A percentile compares a stretch with the other conserved stretches of the same genome.
Evolutionary conservation across 2,888 invertebrate species (phyloP).

Genomic region (Metopia argyrocephala): DNA sequence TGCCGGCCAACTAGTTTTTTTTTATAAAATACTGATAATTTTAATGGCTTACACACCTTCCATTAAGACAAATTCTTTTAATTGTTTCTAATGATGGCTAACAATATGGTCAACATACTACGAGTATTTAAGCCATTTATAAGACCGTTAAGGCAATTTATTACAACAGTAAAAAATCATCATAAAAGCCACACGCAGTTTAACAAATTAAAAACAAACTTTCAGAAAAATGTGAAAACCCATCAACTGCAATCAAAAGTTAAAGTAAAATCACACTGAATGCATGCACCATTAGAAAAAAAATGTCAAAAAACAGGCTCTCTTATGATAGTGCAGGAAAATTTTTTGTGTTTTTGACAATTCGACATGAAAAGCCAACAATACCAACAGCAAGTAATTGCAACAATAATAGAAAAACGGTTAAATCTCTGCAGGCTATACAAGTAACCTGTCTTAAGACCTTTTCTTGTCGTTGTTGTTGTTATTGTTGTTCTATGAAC

Average conservation of each 20-base stretch:
- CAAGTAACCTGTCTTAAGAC: constrained; percentile 75
- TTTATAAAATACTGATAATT: too few species aligned
- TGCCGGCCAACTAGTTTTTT: too few species aligned
- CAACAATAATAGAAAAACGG: constrained; percentile 66
- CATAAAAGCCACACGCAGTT: constrained; percentile 50
- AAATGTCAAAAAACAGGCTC: neutral
- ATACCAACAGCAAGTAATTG: constrained; percentile 15
- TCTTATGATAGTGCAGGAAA: constrained; percentile 21
- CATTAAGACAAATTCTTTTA: too few species aligned
- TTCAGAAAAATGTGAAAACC: neutral
- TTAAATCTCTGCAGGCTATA: constrained; percentile 71
- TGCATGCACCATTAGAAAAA: constrained; percentile 23
- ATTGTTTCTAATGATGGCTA: too few species aligned
- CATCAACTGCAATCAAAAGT: constrained; percentile 52
- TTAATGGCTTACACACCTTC: too few species aligned
- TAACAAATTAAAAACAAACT: constrained; percentile 19
- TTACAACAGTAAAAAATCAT: constrained; percentile 31
- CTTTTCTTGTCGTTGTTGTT: constrained; percentile 62
- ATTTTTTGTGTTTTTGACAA: constrained; percentile 35
- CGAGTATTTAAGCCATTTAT: neutral
- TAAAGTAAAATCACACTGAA: constrained; percentile 56
- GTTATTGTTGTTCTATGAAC: neutral
- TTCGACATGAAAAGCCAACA: constrained; percentile 43
- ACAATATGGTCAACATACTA: too few species aligned
- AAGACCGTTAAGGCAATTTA: constrained; percentile 35